phyloP scores from a whole-genome alignment of 1,140 invertebrate species.

The Agraylea sexmaculata region DNA sequence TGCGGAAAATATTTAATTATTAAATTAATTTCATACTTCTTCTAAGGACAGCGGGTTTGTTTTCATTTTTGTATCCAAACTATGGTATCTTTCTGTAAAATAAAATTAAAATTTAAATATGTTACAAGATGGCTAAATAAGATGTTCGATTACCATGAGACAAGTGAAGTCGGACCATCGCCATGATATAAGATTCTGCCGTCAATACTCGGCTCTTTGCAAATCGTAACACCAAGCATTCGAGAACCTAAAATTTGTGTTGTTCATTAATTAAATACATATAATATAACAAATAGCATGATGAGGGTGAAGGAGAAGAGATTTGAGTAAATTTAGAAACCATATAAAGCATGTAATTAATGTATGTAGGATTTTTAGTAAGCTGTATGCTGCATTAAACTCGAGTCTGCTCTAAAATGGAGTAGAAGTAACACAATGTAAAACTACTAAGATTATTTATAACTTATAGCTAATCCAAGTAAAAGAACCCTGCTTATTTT shows the following conservation, averaged over 20 bases:
- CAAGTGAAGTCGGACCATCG: conserved; percentile 56
- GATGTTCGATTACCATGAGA: conserved; percentile 47
- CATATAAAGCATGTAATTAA: no score
- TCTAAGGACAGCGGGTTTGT: conserved; percentile 59
- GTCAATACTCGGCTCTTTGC: conserved; percentile 47
- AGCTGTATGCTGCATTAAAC: no score
- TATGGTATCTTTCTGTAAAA: conserved; percentile 54
- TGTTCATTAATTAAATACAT: no score
- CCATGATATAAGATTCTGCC: conserved; percentile 54
- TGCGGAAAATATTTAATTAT: neutral
- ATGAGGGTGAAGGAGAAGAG: no score
- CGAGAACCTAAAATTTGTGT: conserved; percentile 40
- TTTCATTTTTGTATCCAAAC: conserved; percentile 60
- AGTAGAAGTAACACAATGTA: no score
- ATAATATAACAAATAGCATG: no score
- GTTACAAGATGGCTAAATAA: neutral
- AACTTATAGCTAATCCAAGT: no score
- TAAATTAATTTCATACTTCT: conserved; percentile 41
- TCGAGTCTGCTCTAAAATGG: no score
- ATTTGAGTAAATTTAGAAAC: no score
- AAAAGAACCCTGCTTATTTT: no score
- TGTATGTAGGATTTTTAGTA: no score
- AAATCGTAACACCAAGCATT: conserved; percentile 57
- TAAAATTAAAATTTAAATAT: conserved; percentile 7
- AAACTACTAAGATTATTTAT: no score